Evolutionary conservation across 2,888 invertebrate genomes (phyloP), one percentile per base, ranked within the genome.

Genomic region (Caenorhabditis japonica): DNA sequence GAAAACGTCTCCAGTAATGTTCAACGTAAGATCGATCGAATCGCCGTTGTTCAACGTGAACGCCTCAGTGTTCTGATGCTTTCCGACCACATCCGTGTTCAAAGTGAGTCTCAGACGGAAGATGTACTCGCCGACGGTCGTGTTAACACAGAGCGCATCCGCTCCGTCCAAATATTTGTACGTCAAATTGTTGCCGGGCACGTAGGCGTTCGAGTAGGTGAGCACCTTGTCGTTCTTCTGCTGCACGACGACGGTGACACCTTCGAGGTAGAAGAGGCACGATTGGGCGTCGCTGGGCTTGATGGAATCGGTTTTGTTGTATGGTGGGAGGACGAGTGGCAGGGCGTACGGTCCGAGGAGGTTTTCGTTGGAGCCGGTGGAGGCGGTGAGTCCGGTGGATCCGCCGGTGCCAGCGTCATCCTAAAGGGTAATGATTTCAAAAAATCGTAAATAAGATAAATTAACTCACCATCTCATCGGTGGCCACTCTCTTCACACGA

Each of bases 181-280:
- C 13, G 71, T 69, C 8, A 68, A 8, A 34, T 76, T 72, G 4
- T 12, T 17, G 19, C 55, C 43, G 0, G 66, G 55, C 30, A 80
- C 17, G 0, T 25, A 25, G 23, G 59, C 68, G 12, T 55, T 41
- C 4, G 69, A 69, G 30, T 64, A 81, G 21, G 4, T 36, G n/a
- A 36, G 17, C 0, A 30, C 38, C 25, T 62, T 71, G 13, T 60
- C 53, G 30, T 58, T 72, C 33, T 41, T 58, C 34, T 56, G 41
- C 23, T 71, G 44, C 38, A 73, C 74, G 25, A 82, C 62, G 27
- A 83, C 51, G 23, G 69, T 73, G 21, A 83, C 19, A 23, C 83
- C 83, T 34, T 83, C 83, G 1, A 80, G 39, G 49, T 83, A 83
- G 64, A 83, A 56, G 21, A 83, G 70, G 39, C 83, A 83, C 19